Conservation (phyloP, 1,140 invertebrate genomes). For the Ditylenchus dipsaci region DNA sequence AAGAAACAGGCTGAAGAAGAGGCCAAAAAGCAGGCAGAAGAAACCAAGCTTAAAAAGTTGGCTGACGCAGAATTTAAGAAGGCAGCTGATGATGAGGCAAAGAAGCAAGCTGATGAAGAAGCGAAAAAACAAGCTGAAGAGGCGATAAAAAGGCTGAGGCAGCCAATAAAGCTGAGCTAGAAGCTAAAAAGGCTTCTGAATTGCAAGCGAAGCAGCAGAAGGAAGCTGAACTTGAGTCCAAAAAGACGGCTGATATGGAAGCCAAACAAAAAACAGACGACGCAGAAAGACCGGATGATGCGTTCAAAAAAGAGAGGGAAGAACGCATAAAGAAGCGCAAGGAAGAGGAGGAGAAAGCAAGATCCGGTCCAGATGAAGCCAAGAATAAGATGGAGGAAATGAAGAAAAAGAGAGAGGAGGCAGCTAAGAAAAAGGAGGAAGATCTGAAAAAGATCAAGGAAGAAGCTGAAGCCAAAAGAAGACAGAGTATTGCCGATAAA, state of each 20-base stretch:
- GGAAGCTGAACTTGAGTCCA: neutral
- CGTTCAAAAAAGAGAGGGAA: neutral
- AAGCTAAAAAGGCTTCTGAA: neutral
- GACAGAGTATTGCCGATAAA: conserved; percentile 2
- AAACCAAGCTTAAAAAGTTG: neutral
- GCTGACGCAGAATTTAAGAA: neutral
- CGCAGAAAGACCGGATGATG: neutral
- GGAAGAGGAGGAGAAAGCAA: conserved; percentile 5
- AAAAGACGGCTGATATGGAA: conserved; percentile 7
- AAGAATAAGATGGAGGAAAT: neutral
- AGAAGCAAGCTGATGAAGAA: conserved; percentile 10
- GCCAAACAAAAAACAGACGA: conserved; percentile 2
- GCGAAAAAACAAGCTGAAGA: neutral
- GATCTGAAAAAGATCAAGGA: conserved; percentile 18
- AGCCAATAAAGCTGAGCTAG: conserved; percentile 2
- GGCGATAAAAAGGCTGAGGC: neutral
- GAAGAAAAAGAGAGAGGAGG: conserved; percentile 2
- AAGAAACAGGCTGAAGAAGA: conserved; percentile 11
- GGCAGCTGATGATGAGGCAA: neutral
- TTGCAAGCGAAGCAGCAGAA: no score
- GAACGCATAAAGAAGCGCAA: no score
- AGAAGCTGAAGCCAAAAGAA: conserved; percentile 6
- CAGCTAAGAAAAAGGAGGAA: neutral
- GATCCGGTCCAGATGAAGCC: neutral
- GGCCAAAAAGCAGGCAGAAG: conserved; percentile 2